These are phyloP conservation scores for Strongylocentrotus purpuratus DNA, from an alignment of 35 echinoderm and acorn worm genomes.

Conservation along the genomic window DNA sequence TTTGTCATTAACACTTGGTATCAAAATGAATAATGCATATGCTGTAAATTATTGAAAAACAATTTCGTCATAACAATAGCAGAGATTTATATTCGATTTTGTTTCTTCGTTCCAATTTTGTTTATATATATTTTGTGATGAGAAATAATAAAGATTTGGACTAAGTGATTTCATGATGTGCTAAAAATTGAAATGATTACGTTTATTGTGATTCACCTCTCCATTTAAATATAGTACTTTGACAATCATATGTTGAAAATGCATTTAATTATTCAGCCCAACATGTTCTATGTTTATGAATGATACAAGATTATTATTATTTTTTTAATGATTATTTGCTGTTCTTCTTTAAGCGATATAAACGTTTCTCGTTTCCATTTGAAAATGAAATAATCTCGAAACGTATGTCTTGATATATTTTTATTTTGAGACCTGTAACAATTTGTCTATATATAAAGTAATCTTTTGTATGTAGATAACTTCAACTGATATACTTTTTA, in stretches of 20 bases:
- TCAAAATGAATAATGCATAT: neutral
- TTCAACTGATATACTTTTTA: neutral
- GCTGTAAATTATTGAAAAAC: neutral
- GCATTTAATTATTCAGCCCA: neutral
- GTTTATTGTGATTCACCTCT: neutral
- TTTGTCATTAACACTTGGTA: neutral
- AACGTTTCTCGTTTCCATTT: constrained; percentile 32
- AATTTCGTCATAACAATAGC: neutral
- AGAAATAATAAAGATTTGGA: neutral
- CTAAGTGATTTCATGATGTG: neutral
- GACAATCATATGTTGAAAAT: constrained; percentile 12
- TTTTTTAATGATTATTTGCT: too few species aligned
- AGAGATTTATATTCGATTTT: neutral
- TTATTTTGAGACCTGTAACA: neutral
- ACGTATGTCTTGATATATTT: neutral
- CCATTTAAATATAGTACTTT: constrained; percentile 6
- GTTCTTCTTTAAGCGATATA: neutral
- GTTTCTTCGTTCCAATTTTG: neutral
- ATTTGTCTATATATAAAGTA: neutral
- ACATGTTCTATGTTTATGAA: neutral
- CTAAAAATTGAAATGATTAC: neutral
- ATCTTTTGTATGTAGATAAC: neutral
- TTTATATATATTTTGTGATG: neutral
- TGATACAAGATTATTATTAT: neutral
- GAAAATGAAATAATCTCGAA: constrained; percentile 39